Percentiles rank a stretch among this genome's conserved stretches.
phyloP scores from a whole-genome alignment of 2,113 vertebrate genomes.

The Phalacrocorax brasilianus region DNA sequence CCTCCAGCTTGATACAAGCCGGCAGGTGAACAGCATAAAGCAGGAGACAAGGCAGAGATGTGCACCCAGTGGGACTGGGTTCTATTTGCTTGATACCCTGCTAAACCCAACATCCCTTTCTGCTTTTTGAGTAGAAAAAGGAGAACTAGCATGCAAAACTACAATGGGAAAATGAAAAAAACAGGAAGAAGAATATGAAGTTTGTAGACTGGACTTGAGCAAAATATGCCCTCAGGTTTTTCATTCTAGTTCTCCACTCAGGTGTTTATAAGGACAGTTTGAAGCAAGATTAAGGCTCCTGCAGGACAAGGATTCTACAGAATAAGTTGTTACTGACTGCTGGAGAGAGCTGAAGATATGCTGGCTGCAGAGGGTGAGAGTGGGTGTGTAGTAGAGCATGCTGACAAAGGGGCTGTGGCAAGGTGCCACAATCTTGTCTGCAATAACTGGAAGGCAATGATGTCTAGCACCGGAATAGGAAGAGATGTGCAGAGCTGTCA shows the following conservation, averaged over 20 bases:
- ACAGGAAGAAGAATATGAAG: background rate
- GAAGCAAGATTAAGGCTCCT: background rate
- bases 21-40: background rate
- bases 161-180: background rate
- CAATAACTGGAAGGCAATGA: conserved; percentile 24
- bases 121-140: background rate
- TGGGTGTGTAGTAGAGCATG: background rate
- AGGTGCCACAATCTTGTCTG: background rate
- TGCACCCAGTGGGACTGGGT: background rate
- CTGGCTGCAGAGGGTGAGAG: background rate
- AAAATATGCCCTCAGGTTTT: background rate
- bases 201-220: background rate
- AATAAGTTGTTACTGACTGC: background rate
- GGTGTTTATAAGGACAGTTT: background rate
- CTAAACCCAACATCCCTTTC: background rate
- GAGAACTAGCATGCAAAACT: background rate
- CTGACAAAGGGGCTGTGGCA: conserved; percentile 5
- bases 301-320: background rate
- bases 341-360: background rate
- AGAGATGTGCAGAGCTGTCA: conserved; percentile 20
- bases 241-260: background rate
- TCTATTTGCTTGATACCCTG: background rate
- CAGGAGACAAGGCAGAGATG: background rate
- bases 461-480: conserved; percentile 33
- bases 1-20: background rate